Evolutionary conservation across 1,140 invertebrate species (phyloP), one percentile per base, ranked within the genome.

Genomic region (Drosophila teissieri): DNA sequence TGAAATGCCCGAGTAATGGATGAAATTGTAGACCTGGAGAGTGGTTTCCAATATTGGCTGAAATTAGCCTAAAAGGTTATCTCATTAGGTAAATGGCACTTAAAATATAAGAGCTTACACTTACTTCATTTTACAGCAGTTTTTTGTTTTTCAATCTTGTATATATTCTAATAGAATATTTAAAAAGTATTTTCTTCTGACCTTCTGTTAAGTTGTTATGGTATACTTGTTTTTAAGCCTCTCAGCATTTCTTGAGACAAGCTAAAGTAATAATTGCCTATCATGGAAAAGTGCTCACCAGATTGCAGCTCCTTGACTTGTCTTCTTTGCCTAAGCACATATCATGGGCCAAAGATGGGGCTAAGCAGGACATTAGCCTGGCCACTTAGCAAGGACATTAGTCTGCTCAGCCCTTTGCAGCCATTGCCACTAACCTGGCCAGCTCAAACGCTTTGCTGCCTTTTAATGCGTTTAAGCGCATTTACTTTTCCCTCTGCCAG

Each of bases 401-500:
- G 46, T 44, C 31, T 24, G 24, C 36, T 48, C 27, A 31, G 24
- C 36, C 22, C 27, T 36, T n/a, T 36, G 27, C 19, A 40, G 39
- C 31, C 34, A 27, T 17, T 62, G 36, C 27, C 46, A 54, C 24
- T 49, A 34, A 49, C 34, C 34, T 57, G 60, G 63, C 49, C 62
- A 78, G 83, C 67, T 65, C 75, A 69, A 88, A 77, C 42, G 61
- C 40, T 70, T 80, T 73, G 70, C 79, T 78, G 54, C 40, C 64
- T 73, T 79, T 73, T 76, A 86, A 86, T 86, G 79, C 83, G 78
- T 82, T 88, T 64, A 88, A 83, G 76, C 67, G 84, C 67, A 89
- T 79, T 88, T 88, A 77, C 84, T 77, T 79, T 75, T 61, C 49
- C 65, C 54, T 58, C n/a, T 37, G 44, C 44, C 34, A 62, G 42